Base-by-base conservation (phyloP, 92 coral and sea anemone genomes). In the Epizoanthus scotinus region DNA sequence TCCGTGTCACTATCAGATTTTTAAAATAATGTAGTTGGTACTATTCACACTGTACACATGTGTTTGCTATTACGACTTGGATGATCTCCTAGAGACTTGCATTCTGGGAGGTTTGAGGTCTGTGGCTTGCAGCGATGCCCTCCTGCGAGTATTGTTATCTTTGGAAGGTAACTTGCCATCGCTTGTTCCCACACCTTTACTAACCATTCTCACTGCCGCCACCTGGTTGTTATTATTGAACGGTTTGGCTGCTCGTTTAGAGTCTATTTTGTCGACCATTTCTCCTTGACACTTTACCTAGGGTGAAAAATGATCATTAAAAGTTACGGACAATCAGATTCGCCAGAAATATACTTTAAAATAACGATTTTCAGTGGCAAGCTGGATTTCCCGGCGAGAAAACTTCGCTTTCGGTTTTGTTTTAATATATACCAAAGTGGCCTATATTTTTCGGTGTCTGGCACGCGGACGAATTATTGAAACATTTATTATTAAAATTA, bases 251-350 rank as follows among this genome's bases (percentile, higher is more conserved):
- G 62, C 60, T 40, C 34, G 70, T 36, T 77, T 50, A 53, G 56
- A 17, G 60, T 47, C 26, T 77, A 79, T n/a, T 81, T 42, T 86
- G 54, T 73, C 83, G 31, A 91, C 79, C 52, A 81, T 82, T 54
- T 91, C 94, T 8, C 94, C 94, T 63, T 91, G 94, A 70, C 91
- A 91, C 50, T 81, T 84, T 44, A 89, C 91, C 94, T 91, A 70
- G 56, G 78, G 83, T 19, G 22, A 19, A 31, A 85, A 34, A 1
- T 54, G 8, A 54, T 14, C 2, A 31, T 28, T 44, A 34, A 34
- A 34, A 34, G 40, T 31, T 34, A 34, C 5, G 2, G 40, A 2
- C 40, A 34, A 34, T 34, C 40, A 2, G 40, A 34, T 34, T 34
- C 5, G 40, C 40, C 40, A 34, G 40, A 34, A 0, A 34, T 34